Percentiles rank a stretch among this genome's conserved stretches.
phyloP scores from a whole-genome alignment of 1,140 invertebrate species.

The Vollenhovia emeryi region DNA sequence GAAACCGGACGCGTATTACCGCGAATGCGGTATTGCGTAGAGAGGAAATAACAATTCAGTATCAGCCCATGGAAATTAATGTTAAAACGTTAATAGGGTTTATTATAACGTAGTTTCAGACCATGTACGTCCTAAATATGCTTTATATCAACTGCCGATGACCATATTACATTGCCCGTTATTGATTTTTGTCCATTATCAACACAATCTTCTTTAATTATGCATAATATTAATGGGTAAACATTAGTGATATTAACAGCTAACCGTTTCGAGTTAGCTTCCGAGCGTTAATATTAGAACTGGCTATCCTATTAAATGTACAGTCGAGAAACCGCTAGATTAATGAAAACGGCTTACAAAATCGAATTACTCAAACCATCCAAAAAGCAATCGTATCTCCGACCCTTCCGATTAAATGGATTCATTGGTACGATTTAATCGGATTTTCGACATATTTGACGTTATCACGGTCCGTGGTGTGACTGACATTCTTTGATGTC shows the following conservation, averaged over 20 bases:
- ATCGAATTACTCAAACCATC: background rate
- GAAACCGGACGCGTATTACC: background rate
- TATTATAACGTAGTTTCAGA: conserved; percentile 11
- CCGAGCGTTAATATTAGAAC: background rate
- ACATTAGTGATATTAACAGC: conserved; percentile 8
- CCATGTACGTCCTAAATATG: background rate
- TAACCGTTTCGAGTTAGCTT: conserved; percentile 24
- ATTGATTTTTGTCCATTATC: conserved; percentile 29
- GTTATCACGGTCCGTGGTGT: background rate
- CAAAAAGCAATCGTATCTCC: background rate
- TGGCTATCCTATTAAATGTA: conserved; percentile 5
- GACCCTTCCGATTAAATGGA: background rate
- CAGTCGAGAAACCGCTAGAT: background rate
- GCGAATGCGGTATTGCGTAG: background rate
- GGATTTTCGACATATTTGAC: conserved; percentile 15
- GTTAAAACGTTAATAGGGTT: conserved; percentile 32
- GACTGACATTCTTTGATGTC: conserved; percentile 17
- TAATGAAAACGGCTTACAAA: conserved; percentile 18
- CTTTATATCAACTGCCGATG: conserved; percentile 4
- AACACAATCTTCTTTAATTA: conserved; percentile 44
- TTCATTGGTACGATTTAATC: conserved; percentile 24
- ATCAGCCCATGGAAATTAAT: conserved; percentile 4
- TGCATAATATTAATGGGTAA: conserved; percentile 14
- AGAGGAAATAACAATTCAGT: conserved; percentile 9
- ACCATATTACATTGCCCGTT: conserved; percentile 35